Evolutionary conservation across 2,888 invertebrate genomes (phyloP), one percentile per base, ranked within the genome.

Genomic region (Syrphus vitripennis): DNA sequence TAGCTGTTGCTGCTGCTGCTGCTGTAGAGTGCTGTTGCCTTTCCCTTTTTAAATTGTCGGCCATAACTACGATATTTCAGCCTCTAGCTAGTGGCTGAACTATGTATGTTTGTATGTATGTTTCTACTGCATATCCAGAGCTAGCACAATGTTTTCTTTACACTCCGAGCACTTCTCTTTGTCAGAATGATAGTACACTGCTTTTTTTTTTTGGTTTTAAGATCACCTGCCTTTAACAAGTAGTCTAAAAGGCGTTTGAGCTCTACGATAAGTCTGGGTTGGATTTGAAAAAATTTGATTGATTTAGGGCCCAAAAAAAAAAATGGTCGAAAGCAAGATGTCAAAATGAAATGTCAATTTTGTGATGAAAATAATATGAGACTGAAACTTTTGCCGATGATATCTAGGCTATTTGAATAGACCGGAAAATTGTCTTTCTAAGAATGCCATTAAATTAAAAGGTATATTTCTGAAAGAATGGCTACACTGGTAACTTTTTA

Each of bases 31-130:
- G 2, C 1, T 10, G 50, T 55, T 75, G 86, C 86, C 86, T 86
- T 86, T 86, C 86, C 77, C 82, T 86, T 86, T 86, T 86, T 48
- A 78, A 84, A 81, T 81, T 70, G 63, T 24, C 37, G 59, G 67
- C 72, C 77, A 57, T 77, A 77, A 7, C 26, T 61, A 16, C 63
- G 63, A 69, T 53, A 55, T 61, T 63, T 21, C 34, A 31, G 37
- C 37, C 24, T 42, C 67, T 9, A 31, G 26, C 61, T 45, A 16
- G 63, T 6, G 21, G 34, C 9, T n/a, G n/a, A 50, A 50, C 67
- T 50, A 34, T 31, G 34, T 48, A 65, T 5, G 4, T n/a, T n/a
- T 29, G 16, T 29, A 59, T 26, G n/a, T 7, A 3, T 12, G 2
- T 34, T 10, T 16, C 42, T 48, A 48, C 5, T 14, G 21, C 4